These are phyloP conservation scores for Unio delphinus DNA, from an alignment of 2,888 invertebrate genomes.

Conservation along the genomic window DNA sequence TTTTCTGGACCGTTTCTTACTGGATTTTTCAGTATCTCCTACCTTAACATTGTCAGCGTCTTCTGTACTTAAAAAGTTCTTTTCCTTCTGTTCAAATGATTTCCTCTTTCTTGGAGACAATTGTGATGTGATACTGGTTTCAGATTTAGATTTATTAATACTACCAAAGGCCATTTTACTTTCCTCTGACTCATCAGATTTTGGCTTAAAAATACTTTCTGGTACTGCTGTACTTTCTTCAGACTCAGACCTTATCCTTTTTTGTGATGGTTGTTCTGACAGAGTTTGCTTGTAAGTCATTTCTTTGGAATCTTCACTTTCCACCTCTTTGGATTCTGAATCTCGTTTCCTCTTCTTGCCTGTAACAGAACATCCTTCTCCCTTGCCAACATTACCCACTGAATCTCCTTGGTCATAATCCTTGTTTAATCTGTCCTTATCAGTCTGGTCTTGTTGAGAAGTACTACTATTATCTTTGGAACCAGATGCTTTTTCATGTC, in stretches of 20 bases:
- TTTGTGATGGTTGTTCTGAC: neutral
- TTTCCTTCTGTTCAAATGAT: conserved; percentile 7
- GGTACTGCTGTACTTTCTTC: conserved; percentile 6
- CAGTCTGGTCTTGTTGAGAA: no score
- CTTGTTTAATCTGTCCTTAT: neutral
- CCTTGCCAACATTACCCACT: neutral
- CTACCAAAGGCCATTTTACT: conserved; percentile 1
- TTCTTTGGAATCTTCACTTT: conserved; percentile 7
- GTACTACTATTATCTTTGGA: no score
- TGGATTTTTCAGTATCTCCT: conserved; percentile 9
- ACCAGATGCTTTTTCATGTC: no score
- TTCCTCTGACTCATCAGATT: conserved; percentile 2
- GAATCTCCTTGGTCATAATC: neutral
- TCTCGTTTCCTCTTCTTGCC: neutral
- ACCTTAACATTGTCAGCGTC: conserved; percentile 5
- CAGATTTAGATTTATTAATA: conserved; percentile 3
- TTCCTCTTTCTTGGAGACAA: conserved; percentile 1
- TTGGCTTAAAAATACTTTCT: neutral
- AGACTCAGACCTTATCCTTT: neutral
- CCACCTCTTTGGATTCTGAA: neutral
- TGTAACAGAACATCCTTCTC: neutral
- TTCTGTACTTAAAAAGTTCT: conserved; percentile 4
- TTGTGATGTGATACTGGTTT: conserved; percentile 4
- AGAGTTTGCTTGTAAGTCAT: conserved; percentile 3
- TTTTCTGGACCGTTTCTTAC: conserved; percentile 35